phyloP scores from a whole-genome alignment of 1,140 invertebrate species.

The Saccostrea glomerata region DNA sequence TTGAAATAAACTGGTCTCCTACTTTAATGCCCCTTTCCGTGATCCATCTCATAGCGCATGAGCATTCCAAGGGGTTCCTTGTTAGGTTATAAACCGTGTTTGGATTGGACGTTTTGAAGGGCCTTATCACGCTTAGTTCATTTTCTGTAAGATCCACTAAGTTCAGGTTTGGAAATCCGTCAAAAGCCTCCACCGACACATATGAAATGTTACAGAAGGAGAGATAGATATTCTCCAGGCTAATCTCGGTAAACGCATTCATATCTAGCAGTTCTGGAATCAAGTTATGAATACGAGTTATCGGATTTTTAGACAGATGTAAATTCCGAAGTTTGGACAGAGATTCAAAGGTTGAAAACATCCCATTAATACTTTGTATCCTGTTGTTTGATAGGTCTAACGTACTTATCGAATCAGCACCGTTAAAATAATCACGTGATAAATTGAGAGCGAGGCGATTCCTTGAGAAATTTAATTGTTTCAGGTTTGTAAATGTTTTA shows the following conservation, averaged over 20 bases:
- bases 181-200: background rate
- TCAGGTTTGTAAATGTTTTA: constrained; percentile 23
- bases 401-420: constrained; percentile 23
- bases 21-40: background rate
- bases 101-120: constrained; percentile 33
- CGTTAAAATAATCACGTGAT: constrained; percentile 41
- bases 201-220: background rate
- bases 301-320: background rate
- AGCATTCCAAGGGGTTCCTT: constrained; percentile 48
- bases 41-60: constrained; percentile 55
- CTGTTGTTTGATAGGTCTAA: constrained; percentile 49
- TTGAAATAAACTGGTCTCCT: background rate
- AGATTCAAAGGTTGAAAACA: constrained; percentile 16
- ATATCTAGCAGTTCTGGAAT: background rate
- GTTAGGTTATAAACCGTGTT: constrained; percentile 39
- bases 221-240: background rate
- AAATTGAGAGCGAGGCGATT: constrained; percentile 46
- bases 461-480: constrained; percentile 40
- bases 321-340: background rate
- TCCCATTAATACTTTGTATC: constrained; percentile 27
- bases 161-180: background rate
- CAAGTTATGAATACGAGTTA: background rate
- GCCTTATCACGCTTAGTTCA: background rate
- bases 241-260: background rate
- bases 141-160: background rate